phyloP scores from a whole-genome alignment of 2,797 vertebrate genomes.

The Hylomyscus alleni region DNA sequence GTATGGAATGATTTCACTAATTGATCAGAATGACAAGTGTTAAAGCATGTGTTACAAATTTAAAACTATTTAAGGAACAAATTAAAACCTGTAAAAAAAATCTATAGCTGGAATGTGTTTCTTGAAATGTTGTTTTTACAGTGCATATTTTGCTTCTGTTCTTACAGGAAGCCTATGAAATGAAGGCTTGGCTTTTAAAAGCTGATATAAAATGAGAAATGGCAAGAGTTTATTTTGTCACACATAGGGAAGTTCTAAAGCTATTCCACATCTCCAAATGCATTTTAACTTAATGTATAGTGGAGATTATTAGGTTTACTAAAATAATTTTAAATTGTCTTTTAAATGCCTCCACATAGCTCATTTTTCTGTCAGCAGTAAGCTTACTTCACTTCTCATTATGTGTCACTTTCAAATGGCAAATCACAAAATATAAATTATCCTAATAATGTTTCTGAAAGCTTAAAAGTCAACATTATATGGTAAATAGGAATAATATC shows the following conservation, averaged over 20 bases:
- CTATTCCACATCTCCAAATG: not conserved
- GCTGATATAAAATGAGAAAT: not conserved
- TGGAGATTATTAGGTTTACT: not conserved
- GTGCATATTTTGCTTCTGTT: not conserved
- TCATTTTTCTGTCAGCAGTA: not conserved
- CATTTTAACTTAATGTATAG: not conserved
- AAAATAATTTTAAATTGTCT: not conserved
- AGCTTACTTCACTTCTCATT: not conserved
- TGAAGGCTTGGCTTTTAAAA: not conserved
- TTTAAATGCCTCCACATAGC: not conserved
- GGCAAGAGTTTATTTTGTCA: not conserved
- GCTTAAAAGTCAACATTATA: not conserved
- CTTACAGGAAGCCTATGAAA: no score
- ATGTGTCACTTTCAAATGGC: not conserved
- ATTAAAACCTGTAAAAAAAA: not conserved
- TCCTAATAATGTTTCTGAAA: not conserved
- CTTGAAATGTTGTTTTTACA: not conserved
- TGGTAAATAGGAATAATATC: not conserved
- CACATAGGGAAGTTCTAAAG: not conserved
- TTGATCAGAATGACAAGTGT: not conserved
- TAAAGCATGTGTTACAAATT: not conserved
- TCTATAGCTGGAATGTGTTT: not conserved
- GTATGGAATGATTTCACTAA: not conserved
- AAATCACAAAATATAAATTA: not conserved
- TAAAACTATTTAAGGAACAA: not conserved